Evolutionary conservation across 1,140 invertebrate genomes (phyloP), one percentile per base, ranked within the genome.

Genomic region (Drosophila baimaii): DNA sequence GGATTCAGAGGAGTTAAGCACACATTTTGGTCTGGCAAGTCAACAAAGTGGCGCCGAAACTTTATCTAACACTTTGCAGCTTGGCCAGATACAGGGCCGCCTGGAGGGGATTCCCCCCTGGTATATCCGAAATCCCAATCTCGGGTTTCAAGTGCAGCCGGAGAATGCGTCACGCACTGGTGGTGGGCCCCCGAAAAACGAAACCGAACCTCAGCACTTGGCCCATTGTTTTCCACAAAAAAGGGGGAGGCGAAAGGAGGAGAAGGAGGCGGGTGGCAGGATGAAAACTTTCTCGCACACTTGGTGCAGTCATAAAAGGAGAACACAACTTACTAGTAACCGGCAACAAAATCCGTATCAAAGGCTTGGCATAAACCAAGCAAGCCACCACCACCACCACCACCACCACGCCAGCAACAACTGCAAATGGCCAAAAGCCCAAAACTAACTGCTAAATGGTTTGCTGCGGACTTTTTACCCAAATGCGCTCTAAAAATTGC

Each of bases 371-470:
- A 75, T 85, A 85, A 85, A 85, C 65, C 83, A 85, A 39, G 41
- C 21, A 39, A 9, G 15, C 23, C 15, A 46, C 21, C 25, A 51
- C 25, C 25, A 23, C 19, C 23, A n/a, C n/a, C n/a, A n/a, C n/a
- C n/a, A n/a, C n/a, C n/a, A n/a, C n/a, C n/a, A n/a, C n/a, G n/a
- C n/a, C n/a, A 77, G 80, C 76, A 83, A 64, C 70, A 83, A 77
- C 66, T 69, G 68, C 68, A 74, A 81, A 85, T 86, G 65, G 69
- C 69, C 43, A 68, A 54, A 83, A 83, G 59, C 77, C 66, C 66
- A 39, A 82, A 88, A 88, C 84, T 89, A 88, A 89, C 83, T 88
- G 83, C 77, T 83, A 88, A 88, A 88, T 83, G 80, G 76, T 79
- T 88, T 72, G 66, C 54, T 63, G 62, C 57, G 80, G 80, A 68